Conservation (phyloP, 2,888 invertebrate species). For the Callinectes sapidus region DNA sequence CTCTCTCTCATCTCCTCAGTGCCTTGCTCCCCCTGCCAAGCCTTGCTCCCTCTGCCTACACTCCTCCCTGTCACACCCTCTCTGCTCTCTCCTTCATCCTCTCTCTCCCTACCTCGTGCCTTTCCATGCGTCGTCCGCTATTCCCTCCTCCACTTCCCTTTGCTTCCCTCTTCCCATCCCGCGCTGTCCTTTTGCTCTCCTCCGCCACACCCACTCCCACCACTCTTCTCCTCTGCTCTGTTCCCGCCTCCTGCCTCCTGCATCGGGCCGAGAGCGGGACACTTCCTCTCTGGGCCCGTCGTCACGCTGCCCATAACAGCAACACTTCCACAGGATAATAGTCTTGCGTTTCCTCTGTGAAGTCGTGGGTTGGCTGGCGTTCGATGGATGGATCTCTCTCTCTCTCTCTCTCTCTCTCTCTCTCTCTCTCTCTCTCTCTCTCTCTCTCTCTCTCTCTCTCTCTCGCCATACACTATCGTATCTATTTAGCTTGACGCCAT, state of each 20-base stretch:
- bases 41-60: background rate
- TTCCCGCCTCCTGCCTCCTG: background rate
- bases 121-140: background rate
- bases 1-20: background rate
- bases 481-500: background rate
- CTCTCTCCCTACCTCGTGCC: background rate
- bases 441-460: background rate
- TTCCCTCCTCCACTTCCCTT: background rate
- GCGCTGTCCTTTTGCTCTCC: background rate
- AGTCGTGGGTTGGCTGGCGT: constrained; percentile 2
- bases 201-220: background rate
- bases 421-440: background rate
- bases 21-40: background rate
- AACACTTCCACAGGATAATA: constrained; percentile 10
- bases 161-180: constrained; percentile 14
- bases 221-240: background rate
- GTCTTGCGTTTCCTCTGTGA: background rate
- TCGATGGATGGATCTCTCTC: background rate
- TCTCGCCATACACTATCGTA: too few species aligned
- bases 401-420: background rate
- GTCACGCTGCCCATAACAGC: constrained; percentile 24
- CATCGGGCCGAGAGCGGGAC: background rate
- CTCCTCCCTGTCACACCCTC: background rate
- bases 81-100: background rate
- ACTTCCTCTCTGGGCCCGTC: background rate